Base-by-base conservation (phyloP, 1,140 invertebrate species). In the Drosophila kepulauana region DNA sequence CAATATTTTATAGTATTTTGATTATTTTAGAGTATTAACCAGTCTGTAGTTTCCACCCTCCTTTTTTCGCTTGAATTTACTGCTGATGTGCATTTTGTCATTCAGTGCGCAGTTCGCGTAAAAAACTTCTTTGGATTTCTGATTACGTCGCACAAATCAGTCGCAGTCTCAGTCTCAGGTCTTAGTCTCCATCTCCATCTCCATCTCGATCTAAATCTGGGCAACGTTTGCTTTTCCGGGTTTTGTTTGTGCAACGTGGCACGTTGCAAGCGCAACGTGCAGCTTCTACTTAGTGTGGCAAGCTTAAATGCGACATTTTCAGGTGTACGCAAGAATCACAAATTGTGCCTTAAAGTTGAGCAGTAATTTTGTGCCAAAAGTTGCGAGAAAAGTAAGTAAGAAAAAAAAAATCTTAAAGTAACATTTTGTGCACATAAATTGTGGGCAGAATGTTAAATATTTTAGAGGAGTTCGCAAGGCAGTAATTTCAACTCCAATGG, bases 31-130 rank as follows among this genome's bases (percentile, higher is more conserved):
- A 11, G 56, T 58, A 66, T 58, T 59, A 1, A 35, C 10, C 16
- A 66, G 62, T 64, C 73, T 38, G 8, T 6, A 35, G 4, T 6
- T 41, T n/a, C 11, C 38, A 4, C 41, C 15, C 51, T 28, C 8
- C 7, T 59, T 58, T 28, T 28, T 15, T 2, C 25, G 25, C 54
- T 70, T 62, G 43, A 51, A 59, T 77, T 64, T 51, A 20, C 41
- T 49, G n/a, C 35, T 10, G 7, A 10, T 38, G 35, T 13, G 43
- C 13, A 16, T 63, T 81, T 59, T 67, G 28, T 52, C 45, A 73
- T 73, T 79, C 81, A 82, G 11, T 76, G 80, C 72, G 51, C 81
- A 82, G 65, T 70, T 84, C 48, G 48, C 28, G 30, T 43, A 28
- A 35, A 35, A 58, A 43, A 28, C 13, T 66, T 46, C 59, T 51